phyloP scores from a whole-genome alignment of 1,140 invertebrate species.

The Gryllus bimaculatus region DNA sequence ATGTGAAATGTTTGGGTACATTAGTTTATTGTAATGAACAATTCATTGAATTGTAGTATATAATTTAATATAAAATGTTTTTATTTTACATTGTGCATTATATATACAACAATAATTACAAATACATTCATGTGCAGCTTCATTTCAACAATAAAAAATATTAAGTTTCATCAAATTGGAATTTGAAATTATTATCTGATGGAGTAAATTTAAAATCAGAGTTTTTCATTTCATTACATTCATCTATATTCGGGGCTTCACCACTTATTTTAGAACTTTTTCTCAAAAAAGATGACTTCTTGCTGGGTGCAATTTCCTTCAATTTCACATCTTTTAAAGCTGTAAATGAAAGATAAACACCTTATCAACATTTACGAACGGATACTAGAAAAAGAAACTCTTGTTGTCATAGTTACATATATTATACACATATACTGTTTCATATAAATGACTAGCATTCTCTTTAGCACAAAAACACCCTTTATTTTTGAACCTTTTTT shows the following conservation, averaged over 20 bases:
- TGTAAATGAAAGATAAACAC: background rate
- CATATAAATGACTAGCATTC: too few species aligned
- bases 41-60: too few species aligned
- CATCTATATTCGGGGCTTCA: background rate
- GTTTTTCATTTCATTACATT: background rate
- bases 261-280: background rate
- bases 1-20: too few species aligned
- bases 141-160: background rate
- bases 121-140: background rate
- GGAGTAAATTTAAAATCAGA: background rate
- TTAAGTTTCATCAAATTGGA: background rate
- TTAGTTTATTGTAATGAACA: too few species aligned
- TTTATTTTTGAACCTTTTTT: constrained; percentile 31
- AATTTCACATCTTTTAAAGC: background rate
- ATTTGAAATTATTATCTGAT: background rate
- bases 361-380: background rate
- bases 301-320: background rate
- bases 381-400: background rate
- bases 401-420: background rate
- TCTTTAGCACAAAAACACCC: too few species aligned
- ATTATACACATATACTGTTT: too few species aligned
- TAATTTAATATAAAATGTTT: too few species aligned
- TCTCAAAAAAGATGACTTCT: background rate
- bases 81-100: too few species aligned
- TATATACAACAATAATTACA: too few species aligned